Percentiles rank a stretch among this genome's conserved stretches.
These are phyloP conservation scores for Synanthedon formicaeformis DNA, from an alignment of 2,888 invertebrate species.

Conservation along the genomic window DNA sequence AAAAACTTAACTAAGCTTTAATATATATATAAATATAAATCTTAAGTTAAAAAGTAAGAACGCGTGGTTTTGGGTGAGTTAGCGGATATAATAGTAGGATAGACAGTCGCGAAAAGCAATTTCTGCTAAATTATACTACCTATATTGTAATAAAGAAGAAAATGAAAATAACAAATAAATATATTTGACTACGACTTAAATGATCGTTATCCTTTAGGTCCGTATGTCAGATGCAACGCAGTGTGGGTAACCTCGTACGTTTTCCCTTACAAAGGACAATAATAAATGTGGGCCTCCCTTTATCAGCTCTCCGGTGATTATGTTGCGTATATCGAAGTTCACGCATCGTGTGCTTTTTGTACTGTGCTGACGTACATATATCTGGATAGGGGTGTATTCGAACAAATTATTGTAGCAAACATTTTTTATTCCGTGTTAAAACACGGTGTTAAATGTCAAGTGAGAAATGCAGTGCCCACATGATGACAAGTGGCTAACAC, in stretches of 20 bases:
- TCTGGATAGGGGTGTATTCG: slow-evolving; percentile 14
- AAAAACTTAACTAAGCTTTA: too few relatives aligned
- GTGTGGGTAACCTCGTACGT: slow-evolving; percentile 28
- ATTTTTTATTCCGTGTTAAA: not conserved
- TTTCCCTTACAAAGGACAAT: slow-evolving; percentile 42
- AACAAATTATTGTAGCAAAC: slow-evolving; percentile 11
- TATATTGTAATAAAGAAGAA: too few relatives aligned
- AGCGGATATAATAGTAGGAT: too few relatives aligned
- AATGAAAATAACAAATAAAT: too few relatives aligned
- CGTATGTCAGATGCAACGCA: slow-evolving; percentile 16
- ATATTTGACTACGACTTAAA: too few relatives aligned
- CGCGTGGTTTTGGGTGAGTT: too few relatives aligned
- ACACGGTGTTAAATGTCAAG: not conserved
- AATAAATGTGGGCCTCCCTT: slow-evolving; percentile 33
- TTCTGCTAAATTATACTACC: too few relatives aligned
- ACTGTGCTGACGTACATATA: slow-evolving; percentile 9
- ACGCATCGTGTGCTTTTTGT: slow-evolving; percentile 17
- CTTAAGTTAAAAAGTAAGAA: too few relatives aligned
- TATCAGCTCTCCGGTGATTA: slow-evolving; percentile 3
- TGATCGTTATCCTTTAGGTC: slow-evolving; percentile 1
- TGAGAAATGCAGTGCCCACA: not conserved
- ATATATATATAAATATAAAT: too few relatives aligned
- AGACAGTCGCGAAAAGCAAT: too few relatives aligned
- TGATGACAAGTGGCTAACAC: too few relatives aligned
- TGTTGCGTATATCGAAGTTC: slow-evolving; percentile 16